phyloP scores from a whole-genome alignment of 2,113 vertebrate species.

The Penelope pileata region DNA sequence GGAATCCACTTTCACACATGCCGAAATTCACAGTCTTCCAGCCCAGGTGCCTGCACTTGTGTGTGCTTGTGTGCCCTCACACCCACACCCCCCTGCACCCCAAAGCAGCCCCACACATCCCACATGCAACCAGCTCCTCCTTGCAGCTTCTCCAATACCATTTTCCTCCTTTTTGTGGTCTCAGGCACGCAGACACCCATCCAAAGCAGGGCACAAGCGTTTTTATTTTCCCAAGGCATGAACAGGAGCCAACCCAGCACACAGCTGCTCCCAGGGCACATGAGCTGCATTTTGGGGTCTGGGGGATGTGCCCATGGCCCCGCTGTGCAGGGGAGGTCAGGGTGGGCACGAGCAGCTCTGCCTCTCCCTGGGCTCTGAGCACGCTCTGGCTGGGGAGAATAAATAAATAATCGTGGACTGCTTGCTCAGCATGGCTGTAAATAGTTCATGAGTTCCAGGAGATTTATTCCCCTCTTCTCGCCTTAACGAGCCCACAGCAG shows the following conservation, averaged over 20 bases:
- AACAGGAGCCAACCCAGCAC: not conserved
- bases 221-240: not conserved
- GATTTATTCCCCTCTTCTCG: not conserved
- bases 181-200: not conserved
- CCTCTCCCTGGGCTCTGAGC: not conserved
- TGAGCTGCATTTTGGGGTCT: not conserved
- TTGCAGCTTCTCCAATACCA: fast-evolving
- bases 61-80: fast-evolving
- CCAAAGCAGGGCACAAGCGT: not conserved
- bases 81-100: not conserved
- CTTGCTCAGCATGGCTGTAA: slow-evolving; percentile 33
- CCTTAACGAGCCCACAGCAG: slow-evolving; percentile 2
- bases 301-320: fast-evolving
- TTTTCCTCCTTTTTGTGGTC: not conserved
- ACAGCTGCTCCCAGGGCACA: fast-evolving
- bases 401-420: not conserved
- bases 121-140: not conserved
- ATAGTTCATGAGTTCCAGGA: slow-evolving; percentile 34
- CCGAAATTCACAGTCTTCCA: not conserved
- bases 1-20: fast-evolving
- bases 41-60: fast-evolving
- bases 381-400: not conserved
- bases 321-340: not conserved
- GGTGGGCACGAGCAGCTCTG: not conserved
- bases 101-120: not conserved